These are phyloP conservation scores for Apeira syringaria DNA, from an alignment of 2,888 invertebrate species.

Conservation along the genomic window DNA sequence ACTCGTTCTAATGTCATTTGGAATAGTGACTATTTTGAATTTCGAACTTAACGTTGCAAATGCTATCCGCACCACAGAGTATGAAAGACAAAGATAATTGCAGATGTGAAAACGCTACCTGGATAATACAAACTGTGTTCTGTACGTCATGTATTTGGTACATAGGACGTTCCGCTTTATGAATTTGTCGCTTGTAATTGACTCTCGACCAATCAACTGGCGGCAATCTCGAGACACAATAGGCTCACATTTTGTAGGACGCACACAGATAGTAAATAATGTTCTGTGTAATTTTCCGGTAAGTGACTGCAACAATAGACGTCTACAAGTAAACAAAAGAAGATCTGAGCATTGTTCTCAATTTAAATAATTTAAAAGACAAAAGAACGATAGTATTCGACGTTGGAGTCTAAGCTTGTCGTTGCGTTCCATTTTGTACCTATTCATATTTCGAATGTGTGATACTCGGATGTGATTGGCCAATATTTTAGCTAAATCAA, in stretches of 20 bases:
- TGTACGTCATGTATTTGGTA: conserved; percentile 14
- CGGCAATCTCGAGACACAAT: conserved; percentile 41
- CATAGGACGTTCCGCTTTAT: conserved; percentile 42
- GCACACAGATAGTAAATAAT: conserved; percentile 40
- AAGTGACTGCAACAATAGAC: conserved; percentile 66
- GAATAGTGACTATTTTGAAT: conserved; percentile 20
- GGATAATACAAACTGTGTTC: conserved; percentile 20
- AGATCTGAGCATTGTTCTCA: conserved; percentile 57
- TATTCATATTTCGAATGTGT: background rate
- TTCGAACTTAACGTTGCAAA: conserved; percentile 21
- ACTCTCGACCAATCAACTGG: conserved; percentile 49
- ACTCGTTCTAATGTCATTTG: conserved; percentile 16
- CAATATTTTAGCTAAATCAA: conserved; percentile 22
- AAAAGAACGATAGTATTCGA: conserved; percentile 45
- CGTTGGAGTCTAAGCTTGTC: conserved; percentile 28
- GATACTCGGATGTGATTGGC: conserved; percentile 7
- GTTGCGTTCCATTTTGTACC: conserved; percentile 4
- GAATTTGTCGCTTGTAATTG: conserved; percentile 67
- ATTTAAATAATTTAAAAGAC: conserved; percentile 55
- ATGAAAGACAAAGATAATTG: conserved; percentile 28
- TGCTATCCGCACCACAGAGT: conserved; percentile 32
- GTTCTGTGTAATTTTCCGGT: conserved; percentile 75
- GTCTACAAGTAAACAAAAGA: conserved; percentile 64
- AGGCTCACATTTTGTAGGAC: conserved; percentile 35
- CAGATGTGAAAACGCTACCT: conserved; percentile 28